Percentiles rank a stretch among this genome's conserved stretches.
Evolutionary conservation across 2,113 vertebrate species (phyloP).

Genomic region (Poecile atricapillus): DNA sequence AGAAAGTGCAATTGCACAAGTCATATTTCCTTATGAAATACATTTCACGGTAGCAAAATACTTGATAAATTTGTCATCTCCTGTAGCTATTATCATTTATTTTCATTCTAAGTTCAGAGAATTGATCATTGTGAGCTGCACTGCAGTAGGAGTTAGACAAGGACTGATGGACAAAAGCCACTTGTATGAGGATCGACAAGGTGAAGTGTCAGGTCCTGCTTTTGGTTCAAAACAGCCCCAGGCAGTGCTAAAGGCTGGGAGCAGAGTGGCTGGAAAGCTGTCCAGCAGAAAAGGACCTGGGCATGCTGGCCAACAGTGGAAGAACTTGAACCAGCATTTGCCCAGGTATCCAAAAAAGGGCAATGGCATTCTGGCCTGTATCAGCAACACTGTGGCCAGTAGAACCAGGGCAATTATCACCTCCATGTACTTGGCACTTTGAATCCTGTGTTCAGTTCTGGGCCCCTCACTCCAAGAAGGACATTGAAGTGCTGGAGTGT

Average conservation of each 20-base stretch:
- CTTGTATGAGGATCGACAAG: fast-evolving
- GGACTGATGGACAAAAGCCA: not conserved
- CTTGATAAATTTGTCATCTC: not conserved
- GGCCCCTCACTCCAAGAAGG: fast-evolving
- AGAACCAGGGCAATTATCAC: not conserved
- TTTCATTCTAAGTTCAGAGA: not conserved
- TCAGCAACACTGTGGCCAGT: not conserved
- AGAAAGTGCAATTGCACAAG: not conserved
- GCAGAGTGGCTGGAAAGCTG: not conserved
- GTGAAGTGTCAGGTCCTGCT: not conserved
- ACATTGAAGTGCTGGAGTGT: fast-evolving
- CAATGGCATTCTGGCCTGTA: fast-evolving
- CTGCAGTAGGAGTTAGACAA: not conserved
- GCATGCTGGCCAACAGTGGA: not conserved
- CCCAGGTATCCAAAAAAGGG: not conserved
- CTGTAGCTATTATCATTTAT: not conserved
- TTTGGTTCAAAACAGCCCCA: not conserved
- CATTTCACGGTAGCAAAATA: not conserved
- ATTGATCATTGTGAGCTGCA: not conserved
- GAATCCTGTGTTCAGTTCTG: not conserved
- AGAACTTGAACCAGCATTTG: not conserved
- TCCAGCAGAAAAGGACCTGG: not conserved
- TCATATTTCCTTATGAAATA: not conserved
- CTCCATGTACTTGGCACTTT: not conserved
- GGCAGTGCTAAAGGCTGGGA: not conserved